A percentile compares a stretch with the other conserved stretches of the same genome.
Conservation (phyloP, 2,888 invertebrate species). For the Megalurothrips usitatus region DNA sequence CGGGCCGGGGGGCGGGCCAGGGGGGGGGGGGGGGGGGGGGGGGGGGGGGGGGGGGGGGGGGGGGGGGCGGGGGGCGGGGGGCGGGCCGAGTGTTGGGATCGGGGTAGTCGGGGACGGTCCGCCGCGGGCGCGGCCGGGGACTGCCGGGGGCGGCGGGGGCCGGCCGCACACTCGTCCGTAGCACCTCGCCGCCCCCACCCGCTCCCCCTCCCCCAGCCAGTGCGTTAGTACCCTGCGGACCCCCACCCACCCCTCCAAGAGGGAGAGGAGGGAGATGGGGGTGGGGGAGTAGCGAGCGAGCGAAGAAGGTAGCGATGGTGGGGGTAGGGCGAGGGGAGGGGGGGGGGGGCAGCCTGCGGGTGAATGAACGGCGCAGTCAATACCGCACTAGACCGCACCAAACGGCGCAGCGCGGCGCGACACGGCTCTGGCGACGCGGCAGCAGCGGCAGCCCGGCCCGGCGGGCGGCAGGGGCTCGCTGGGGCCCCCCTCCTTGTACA, state of each 20-base stretch:
- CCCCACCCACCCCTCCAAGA: not conserved
- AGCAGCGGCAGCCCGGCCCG: not conserved
- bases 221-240: constrained; percentile 6
- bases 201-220: not conserved
- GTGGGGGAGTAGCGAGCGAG: not conserved
- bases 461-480: too few species aligned
- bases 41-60: not conserved
- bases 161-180: not conserved
- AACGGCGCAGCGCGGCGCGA: not conserved
- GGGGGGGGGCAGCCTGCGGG: not conserved
- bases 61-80: not conserved
- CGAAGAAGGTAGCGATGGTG: too few species aligned
- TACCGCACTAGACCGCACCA: constrained; percentile 24
- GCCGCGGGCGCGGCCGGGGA: not conserved
- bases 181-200: not conserved
- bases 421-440: not conserved
- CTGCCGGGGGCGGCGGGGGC: not conserved
- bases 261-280: not conserved
- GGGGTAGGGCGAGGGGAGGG: not conserved
- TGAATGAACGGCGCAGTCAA: constrained; percentile 24
- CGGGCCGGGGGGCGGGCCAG: not conserved
- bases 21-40: not conserved
- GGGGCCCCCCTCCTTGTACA: too few species aligned
- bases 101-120: not conserved
- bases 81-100: not conserved